Evolutionary conservation across 2,797 vertebrate genomes (phyloP).

Genomic region (Peromyscus nudipes): DNA sequence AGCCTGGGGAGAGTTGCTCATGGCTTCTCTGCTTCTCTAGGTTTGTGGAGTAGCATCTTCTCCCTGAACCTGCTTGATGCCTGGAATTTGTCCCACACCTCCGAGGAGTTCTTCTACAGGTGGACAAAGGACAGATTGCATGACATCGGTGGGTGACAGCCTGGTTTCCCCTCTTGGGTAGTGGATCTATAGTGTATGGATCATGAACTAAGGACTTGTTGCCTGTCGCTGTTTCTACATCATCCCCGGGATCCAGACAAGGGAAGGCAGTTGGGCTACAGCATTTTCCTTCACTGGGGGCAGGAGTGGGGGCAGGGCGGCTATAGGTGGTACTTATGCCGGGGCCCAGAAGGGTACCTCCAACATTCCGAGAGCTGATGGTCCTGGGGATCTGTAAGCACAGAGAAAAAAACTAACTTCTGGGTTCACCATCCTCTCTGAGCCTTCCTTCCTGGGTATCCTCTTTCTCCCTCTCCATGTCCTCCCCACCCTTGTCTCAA

Average conservation of each 20-base stretch:
- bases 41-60: conserved; percentile 91
- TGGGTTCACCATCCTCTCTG: neutral
- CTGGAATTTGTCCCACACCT: conserved; percentile 88
- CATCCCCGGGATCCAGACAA: neutral
- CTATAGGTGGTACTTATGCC: neutral
- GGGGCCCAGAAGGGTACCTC: neutral
- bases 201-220: neutral
- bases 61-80: conserved; percentile 90
- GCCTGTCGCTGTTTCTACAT: neutral
- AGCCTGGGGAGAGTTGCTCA: neutral
- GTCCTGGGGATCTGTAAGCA: neutral
- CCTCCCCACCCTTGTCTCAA: neutral
- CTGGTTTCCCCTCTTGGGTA: neutral
- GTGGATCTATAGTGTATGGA: no score
- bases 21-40: conserved; percentile 75
- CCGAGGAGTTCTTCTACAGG: conserved; percentile 89
- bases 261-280: neutral
- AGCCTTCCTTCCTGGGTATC: neutral
- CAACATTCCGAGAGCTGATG: neutral
- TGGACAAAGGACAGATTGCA: conserved; percentile 87
- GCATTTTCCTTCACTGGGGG: neutral
- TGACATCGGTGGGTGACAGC: conserved; percentile 86
- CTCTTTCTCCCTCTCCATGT: neutral
- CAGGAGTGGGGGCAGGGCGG: neutral
- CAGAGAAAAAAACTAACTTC: neutral